Conservation (phyloP, 2,113 vertebrate genomes). For the Lagopus muta region DNA sequence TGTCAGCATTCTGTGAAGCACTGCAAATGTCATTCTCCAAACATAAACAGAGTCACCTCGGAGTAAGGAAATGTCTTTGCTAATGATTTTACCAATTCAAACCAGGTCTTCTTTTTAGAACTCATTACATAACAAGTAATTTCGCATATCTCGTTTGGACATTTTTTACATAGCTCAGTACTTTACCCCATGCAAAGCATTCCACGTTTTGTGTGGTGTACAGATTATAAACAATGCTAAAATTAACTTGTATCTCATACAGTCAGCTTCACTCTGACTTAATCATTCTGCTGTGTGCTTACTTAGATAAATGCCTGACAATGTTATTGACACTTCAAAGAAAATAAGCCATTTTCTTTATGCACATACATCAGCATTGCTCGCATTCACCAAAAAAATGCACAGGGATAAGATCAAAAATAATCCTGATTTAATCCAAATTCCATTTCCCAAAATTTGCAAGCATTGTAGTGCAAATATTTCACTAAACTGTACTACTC, state of each 20-base stretch:
- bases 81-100: not conserved
- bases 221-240: constrained; percentile 50
- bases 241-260: constrained; percentile 55
- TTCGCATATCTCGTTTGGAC: not conserved
- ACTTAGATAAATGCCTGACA: constrained; percentile 59
- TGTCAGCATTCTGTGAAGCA: not conserved
- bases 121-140: not conserved
- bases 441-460: constrained; percentile 47
- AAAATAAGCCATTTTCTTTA: constrained; percentile 47
- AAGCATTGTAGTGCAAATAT: constrained; percentile 52
- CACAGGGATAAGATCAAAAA: constrained; percentile 41
- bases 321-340: constrained; percentile 60
- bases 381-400: not conserved
- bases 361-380: not conserved
- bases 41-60: fast-evolving
- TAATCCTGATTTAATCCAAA: constrained; percentile 64
- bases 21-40: not conserved
- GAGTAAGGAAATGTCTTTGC: not conserved
- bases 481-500: constrained; percentile 24
- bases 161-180: not conserved
- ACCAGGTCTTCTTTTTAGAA: not conserved
- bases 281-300: constrained; percentile 49
- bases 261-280: constrained; percentile 27
- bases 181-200: not conserved
- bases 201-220: not conserved